These are phyloP conservation scores for Paramormyrops hopkinsi DNA, from an alignment of 2,797 vertebrate species.

Conservation along the genomic window DNA sequence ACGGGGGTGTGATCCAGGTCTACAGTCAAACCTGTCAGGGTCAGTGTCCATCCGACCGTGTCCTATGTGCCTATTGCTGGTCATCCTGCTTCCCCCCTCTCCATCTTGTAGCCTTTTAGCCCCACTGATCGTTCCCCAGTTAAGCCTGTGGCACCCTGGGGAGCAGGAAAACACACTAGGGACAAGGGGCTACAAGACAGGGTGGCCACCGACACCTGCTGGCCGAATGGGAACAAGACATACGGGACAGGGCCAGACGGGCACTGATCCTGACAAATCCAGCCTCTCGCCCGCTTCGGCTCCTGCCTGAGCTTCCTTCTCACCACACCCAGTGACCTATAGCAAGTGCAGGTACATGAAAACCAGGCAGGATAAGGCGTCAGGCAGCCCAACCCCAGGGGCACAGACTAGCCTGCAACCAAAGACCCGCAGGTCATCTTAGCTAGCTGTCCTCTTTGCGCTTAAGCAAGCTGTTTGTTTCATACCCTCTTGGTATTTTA, in stretches of 20 bases:
- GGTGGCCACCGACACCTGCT: neutral
- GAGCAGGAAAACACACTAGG: neutral
- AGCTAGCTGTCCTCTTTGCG: neutral
- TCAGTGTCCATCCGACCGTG: neutral
- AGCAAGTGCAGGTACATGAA: constrained; percentile 57
- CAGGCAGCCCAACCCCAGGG: neutral
- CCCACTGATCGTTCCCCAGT: neutral
- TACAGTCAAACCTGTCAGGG: constrained; percentile 10
- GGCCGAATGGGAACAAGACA: neutral
- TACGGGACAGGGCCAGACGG: neutral
- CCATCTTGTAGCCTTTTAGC: neutral
- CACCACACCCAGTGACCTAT: constrained; percentile 72
- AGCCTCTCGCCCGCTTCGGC: constrained; percentile 59
- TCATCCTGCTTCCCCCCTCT: neutral
- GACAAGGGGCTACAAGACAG: neutral
- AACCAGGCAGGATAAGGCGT: constrained; percentile 54
- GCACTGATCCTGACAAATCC: neutral
- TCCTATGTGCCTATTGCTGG: neutral
- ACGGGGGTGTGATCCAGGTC: neutral
- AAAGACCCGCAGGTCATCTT: neutral
- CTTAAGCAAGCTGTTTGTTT: neutral
- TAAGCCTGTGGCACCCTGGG: neutral
- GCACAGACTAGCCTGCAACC: neutral
- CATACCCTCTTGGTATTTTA: neutral
- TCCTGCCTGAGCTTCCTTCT: constrained; percentile 71